Evolutionary conservation across 2,113 vertebrate species (phyloP).

Genomic region (Trinectes maculatus): DNA sequence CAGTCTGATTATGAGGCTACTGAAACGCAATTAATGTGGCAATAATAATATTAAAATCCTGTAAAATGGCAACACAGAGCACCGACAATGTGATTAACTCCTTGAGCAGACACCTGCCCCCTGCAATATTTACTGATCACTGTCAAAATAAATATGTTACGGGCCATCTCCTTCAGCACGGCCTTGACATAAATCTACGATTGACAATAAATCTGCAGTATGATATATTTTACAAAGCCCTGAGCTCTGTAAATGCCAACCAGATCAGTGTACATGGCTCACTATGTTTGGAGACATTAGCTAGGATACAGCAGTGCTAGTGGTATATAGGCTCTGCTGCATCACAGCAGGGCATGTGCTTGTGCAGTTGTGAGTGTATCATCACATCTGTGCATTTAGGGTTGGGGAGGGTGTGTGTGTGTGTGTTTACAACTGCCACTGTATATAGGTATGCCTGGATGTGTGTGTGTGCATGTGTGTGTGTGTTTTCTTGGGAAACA

Average conservation of each 20-base stretch:
- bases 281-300: slow-evolving; percentile 1
- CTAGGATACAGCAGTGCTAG: slow-evolving; percentile 16
- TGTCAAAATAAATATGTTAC: slow-evolving; percentile 6
- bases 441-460: not conserved
- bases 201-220: slow-evolving; percentile 13
- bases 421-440: not conserved
- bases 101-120: not conserved
- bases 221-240: slow-evolving; percentile 25
- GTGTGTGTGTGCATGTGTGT: slow-evolving; percentile 4
- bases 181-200: slow-evolving; percentile 11
- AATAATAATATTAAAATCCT: not conserved
- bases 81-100: not conserved
- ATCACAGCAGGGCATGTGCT: slow-evolving; percentile 12
- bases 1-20: not conserved
- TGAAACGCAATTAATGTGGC: not conserved
- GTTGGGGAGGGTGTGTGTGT: not conserved
- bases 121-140: slow-evolving; percentile 3
- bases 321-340: slow-evolving; percentile 18
- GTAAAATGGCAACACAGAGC: not conserved
- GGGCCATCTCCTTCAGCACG: not conserved
- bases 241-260: slow-evolving; percentile 24
- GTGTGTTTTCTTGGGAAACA: slow-evolving; percentile 37
- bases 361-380: not conserved
- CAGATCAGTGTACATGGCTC: not conserved
- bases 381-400: slow-evolving; percentile 15